phyloP scores from a whole-genome alignment of 1,140 invertebrate genomes.

The Heliothis subflexa region DNA sequence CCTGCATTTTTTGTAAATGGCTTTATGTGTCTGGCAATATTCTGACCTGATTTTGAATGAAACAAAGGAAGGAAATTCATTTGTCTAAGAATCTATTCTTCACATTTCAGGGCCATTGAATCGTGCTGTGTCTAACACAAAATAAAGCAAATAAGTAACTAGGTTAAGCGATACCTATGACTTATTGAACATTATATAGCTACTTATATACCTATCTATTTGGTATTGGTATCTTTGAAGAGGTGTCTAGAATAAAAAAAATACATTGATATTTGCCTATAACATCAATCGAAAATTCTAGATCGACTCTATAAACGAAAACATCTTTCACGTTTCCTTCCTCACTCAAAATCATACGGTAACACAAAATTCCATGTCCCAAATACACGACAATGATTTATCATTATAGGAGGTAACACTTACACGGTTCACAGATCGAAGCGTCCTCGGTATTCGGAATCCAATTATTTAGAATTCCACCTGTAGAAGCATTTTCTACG shows the following conservation, averaged over 20 bases:
- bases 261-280: neutral
- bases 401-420: conserved; percentile 66
- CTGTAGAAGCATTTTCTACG: conserved; percentile 23
- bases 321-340: conserved; percentile 3
- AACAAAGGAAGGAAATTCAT: conserved; percentile 4
- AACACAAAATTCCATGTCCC: conserved; percentile 26
- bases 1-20: neutral
- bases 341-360: conserved; percentile 21
- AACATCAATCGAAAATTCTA: neutral
- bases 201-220: neutral
- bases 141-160: too few relatives aligned
- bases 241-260: neutral
- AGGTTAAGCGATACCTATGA: too few relatives aligned
- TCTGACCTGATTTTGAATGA: neutral
- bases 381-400: conserved; percentile 63
- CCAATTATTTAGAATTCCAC: conserved; percentile 64
- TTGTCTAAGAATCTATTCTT: neutral
- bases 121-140: too few relatives aligned
- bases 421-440: conserved; percentile 51
- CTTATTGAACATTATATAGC: too few relatives aligned
- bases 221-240: neutral
- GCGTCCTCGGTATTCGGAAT: conserved; percentile 64
- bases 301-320: neutral
- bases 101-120: neutral
- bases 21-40: neutral